Conservation (phyloP, 2,797 vertebrate species). For the Melopsittacus undulatus region DNA sequence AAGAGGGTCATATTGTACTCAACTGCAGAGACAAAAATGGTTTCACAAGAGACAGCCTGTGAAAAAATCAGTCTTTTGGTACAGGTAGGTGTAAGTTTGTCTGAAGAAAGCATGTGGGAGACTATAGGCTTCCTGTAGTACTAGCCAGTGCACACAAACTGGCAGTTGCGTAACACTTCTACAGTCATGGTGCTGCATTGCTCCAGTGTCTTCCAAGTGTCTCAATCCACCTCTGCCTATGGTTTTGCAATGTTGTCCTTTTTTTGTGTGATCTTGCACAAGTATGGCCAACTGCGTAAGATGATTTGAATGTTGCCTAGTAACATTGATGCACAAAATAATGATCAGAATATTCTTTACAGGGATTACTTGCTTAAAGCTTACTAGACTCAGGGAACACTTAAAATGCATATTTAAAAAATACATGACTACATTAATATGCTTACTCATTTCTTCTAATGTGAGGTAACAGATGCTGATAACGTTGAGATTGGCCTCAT, state of each 20-base stretch:
- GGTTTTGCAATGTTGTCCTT: background rate
- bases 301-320: background rate
- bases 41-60: background rate
- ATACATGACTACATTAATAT: background rate
- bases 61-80: background rate
- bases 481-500: background rate
- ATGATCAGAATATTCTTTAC: background rate
- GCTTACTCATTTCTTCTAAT: background rate
- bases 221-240: background rate
- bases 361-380: background rate
- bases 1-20: background rate
- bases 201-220: background rate
- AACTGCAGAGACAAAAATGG: background rate
- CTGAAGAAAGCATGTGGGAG: background rate
- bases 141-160: background rate
- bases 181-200: background rate
- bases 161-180: background rate
- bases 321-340: background rate
- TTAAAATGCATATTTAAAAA: slow-evolving; percentile 1
- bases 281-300: background rate
- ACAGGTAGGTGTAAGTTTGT: background rate
- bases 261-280: background rate
- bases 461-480: background rate
- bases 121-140: background rate
- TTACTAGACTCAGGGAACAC: background rate